Conservation (phyloP, 2,797 vertebrate species). For the Chaenodraco wilsoni region DNA sequence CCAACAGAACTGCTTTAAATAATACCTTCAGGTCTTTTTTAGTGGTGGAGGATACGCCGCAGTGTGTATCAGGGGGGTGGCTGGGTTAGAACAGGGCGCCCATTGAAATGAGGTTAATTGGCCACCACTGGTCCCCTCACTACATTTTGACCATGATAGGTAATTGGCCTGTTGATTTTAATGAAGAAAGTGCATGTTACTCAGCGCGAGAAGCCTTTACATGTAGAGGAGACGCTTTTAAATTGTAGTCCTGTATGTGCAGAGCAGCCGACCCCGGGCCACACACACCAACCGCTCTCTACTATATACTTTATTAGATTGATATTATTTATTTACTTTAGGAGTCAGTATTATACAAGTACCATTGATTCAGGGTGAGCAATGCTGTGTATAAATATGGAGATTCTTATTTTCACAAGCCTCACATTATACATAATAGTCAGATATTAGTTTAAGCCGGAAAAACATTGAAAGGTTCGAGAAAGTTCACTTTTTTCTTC, state of each 20-base stretch:
- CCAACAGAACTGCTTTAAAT: constrained; percentile 12
- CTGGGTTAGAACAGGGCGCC: background rate
- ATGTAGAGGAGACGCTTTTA: constrained; percentile 14
- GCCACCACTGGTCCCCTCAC: constrained; percentile 2
- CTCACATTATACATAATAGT: no score
- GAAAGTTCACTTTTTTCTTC: background rate
- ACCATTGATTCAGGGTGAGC: background rate
- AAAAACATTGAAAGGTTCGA: background rate
- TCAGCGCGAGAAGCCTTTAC: constrained; percentile 35
- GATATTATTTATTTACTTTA: background rate
- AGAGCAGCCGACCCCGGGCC: constrained; percentile 1
- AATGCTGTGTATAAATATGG: no score
- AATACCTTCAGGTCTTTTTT: background rate
- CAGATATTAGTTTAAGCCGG: background rate
- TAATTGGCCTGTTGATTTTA: constrained; percentile 53
- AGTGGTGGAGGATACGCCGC: background rate
- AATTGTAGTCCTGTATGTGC: constrained; percentile 7
- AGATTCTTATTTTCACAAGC: no score
- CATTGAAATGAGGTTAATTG: constrained; percentile 43
- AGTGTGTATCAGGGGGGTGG: background rate
- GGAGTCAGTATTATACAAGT: background rate
- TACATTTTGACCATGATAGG: constrained; percentile 24
- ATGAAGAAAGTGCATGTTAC: constrained; percentile 41
- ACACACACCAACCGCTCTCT: background rate
- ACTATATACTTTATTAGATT: constrained; percentile 28